These are phyloP conservation scores for Nesogale talazaci DNA, from an alignment of 2,113 vertebrate species.

Conservation along the genomic window DNA sequence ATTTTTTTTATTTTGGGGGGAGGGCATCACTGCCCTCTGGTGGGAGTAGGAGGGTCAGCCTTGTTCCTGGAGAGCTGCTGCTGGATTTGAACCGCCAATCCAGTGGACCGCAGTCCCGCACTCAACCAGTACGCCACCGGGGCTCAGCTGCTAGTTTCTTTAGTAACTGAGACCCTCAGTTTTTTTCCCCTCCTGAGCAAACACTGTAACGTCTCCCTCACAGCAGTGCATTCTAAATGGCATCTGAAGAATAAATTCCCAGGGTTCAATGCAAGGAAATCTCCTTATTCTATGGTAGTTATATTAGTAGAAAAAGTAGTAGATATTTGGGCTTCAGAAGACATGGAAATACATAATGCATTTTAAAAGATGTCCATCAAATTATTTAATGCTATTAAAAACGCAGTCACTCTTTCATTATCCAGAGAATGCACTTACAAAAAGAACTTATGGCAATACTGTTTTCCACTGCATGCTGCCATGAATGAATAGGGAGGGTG, in stretches of 20 bases:
- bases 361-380: slow-evolving; percentile 27
- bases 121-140: no score
- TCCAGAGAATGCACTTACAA: neutral
- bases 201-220: neutral
- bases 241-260: neutral
- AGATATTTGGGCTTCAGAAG: slow-evolving; percentile 24
- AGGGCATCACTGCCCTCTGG: no score
- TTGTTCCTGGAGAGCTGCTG: no score
- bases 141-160: neutral
- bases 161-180: neutral
- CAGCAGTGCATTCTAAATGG: neutral
- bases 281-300: neutral
- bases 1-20: no score
- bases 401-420: slow-evolving; percentile 25
- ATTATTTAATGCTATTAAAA: neutral
- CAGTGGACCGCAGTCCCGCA: no score
- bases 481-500: neutral
- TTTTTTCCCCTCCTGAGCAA: neutral
- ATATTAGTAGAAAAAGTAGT: no score
- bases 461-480: neutral
- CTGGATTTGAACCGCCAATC: no score
- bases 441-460: neutral
- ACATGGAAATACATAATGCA: neutral
- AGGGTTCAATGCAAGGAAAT: neutral
- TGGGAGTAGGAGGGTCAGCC: no score